Conservation (phyloP, 2,888 invertebrate genomes). For the Tanypteryx hageni region DNA sequence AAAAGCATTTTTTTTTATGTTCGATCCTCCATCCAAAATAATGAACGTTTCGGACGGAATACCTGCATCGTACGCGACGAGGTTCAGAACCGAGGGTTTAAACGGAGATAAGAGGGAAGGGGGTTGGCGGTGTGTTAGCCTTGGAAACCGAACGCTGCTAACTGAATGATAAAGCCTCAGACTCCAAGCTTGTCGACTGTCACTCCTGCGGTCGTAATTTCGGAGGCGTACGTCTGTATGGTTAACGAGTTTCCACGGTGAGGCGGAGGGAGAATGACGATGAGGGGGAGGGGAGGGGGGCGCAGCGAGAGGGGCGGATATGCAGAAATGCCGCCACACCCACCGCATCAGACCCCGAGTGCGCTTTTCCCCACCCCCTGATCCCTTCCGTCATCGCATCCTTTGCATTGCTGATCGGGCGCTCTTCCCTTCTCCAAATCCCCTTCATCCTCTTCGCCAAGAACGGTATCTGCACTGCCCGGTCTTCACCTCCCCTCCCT, state of each 20-base stretch:
- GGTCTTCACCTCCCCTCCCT: no score
- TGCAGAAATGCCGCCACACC: no score
- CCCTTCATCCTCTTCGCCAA: no score
- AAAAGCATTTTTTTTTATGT: no score
- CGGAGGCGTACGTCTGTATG: background rate
- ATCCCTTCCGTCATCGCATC: background rate
- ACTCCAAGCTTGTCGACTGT: background rate
- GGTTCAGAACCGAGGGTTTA: background rate
- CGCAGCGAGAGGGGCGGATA: no score
- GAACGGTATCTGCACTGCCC: no score
- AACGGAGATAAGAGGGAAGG: background rate
- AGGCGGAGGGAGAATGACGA: background rate
- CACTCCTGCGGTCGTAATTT: constrained; percentile 13
- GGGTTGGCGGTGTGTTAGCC: background rate
- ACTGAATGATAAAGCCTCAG: background rate
- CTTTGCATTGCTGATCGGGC: no score
- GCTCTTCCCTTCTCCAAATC: no score
- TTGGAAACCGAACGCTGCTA: background rate
- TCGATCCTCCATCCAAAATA: background rate
- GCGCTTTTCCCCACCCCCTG: background rate
- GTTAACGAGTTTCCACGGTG: background rate
- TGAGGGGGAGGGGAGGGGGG: no score
- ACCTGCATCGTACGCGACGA: background rate
- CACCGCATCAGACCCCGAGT: background rate
- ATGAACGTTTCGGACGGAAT: background rate